A percentile compares a stretch with the other conserved stretches of the same genome.
Conservation (phyloP, 2,888 invertebrate species). For the Entomobrya proxima region DNA sequence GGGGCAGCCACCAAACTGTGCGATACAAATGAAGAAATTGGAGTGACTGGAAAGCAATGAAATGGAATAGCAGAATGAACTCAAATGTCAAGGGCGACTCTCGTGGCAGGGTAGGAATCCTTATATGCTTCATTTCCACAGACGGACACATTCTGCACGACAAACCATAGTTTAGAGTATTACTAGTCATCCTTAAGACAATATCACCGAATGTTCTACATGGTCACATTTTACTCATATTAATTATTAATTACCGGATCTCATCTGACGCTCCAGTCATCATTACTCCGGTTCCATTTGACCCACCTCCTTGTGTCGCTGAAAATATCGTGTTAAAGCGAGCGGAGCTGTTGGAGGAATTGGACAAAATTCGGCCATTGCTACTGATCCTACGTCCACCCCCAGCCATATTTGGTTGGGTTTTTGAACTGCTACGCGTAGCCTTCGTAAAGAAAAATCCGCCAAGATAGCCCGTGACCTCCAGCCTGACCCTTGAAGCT, state of each 20-base stretch:
- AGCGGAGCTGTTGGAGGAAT: conserved; percentile 18
- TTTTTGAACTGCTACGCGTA: too few species aligned
- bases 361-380: conserved; percentile 49
- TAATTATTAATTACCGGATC: conserved; percentile 30
- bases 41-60: conserved; percentile 79
- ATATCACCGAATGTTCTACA: too few species aligned
- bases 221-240: too few species aligned
- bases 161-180: background rate
- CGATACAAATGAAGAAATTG: conserved; percentile 97
- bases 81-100: conserved; percentile 72
- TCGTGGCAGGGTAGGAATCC: conserved; percentile 70
- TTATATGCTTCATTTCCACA: conserved; percentile 74
- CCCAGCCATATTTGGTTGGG: conserved; percentile 60
- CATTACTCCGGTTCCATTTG: conserved; percentile 37
- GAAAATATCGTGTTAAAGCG: conserved; percentile 49
- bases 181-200: background rate
- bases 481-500: too few species aligned
- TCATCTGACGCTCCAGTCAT: conserved; percentile 59
- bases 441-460: too few species aligned
- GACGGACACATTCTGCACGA: conserved; percentile 49
- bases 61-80: conserved; percentile 71
- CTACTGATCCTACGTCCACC: conserved; percentile 54
- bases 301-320: conserved; percentile 16
- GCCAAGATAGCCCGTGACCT: too few species aligned
- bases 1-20: conserved; percentile 98